phyloP scores from a whole-genome alignment of 2,888 invertebrate genomes.

The Pegoplata infirma region DNA sequence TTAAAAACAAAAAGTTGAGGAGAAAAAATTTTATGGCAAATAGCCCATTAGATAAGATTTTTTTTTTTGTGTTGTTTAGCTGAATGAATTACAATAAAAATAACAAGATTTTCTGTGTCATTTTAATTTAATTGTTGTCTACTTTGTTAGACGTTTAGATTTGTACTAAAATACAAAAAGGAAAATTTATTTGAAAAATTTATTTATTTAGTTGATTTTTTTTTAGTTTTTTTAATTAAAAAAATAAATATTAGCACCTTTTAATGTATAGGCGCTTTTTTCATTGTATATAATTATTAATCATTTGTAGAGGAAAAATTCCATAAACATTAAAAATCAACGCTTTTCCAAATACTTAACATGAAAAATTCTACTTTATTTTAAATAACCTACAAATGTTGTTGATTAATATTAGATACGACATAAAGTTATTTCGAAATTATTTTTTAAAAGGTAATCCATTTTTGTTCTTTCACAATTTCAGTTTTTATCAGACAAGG shows the following conservation, averaged over 20 bases:
- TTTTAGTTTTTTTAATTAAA: no score
- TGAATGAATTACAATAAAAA: neutral
- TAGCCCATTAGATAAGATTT: conserved; percentile 30
- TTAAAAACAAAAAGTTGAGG: conserved; percentile 15
- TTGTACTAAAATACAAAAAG: neutral
- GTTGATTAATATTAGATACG: no score
- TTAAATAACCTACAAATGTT: no score
- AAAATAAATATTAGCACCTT: neutral
- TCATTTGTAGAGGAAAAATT: no score
- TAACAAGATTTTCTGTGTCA: neutral
- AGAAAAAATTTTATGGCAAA: no score
- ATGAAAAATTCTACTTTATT: no score
- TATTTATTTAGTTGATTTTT: neutral
- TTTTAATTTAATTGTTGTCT: neutral
- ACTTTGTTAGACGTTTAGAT: neutral
- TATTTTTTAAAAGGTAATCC: no score
- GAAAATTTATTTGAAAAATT: neutral
- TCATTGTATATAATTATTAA: neutral
- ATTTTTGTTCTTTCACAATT: no score
- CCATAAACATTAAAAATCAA: neutral
- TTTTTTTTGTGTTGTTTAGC: neutral
- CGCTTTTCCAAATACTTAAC: neutral
- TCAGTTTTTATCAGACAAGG: no score
- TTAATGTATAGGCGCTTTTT: neutral
- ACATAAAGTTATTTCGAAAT: no score